Conservation (phyloP, 2,113 vertebrate genomes). For the Leptosomus discolor region DNA sequence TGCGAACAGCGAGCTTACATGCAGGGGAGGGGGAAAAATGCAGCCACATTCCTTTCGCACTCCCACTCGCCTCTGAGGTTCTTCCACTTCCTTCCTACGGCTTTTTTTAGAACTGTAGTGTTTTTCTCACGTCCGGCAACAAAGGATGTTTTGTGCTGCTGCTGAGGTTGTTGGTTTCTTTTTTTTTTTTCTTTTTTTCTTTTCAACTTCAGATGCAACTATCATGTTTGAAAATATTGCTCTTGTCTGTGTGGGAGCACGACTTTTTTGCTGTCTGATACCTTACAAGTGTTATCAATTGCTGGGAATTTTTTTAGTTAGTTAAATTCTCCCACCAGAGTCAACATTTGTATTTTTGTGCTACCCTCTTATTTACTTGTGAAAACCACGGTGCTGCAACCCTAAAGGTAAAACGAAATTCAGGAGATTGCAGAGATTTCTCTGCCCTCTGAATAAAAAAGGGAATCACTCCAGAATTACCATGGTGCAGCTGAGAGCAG, state of each 20-base stretch:
- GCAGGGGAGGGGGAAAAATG: slow-evolving; percentile 56
- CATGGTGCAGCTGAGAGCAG: neutral
- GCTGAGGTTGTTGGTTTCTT: slow-evolving; percentile 55
- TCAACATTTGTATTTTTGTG: neutral
- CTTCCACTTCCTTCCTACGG: slow-evolving; percentile 96
- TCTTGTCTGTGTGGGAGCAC: slow-evolving; percentile 40
- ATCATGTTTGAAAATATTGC: slow-evolving; percentile 58
- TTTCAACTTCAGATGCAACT: slow-evolving; percentile 26
- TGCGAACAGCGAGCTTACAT: slow-evolving; percentile 12
- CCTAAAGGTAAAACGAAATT: neutral
- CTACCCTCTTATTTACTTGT: neutral
- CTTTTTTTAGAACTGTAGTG: slow-evolving; percentile 96
- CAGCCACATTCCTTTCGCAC: slow-evolving; percentile 89
- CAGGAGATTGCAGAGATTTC: neutral
- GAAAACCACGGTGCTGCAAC: neutral
- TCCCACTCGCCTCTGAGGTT: slow-evolving; percentile 83
- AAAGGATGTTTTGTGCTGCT: slow-evolving; percentile 91
- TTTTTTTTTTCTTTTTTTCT: neutral
- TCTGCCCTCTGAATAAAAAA: neutral
- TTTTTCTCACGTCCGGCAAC: slow-evolving; percentile 95
- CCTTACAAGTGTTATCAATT: neutral
- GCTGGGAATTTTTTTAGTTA: neutral
- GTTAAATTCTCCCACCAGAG: neutral
- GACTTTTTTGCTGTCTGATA: neutral
- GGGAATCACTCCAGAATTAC: neutral